Percentiles rank a stretch among this genome's conserved stretches.
Evolutionary conservation across 2,113 vertebrate genomes (phyloP).

Genomic region (Tamias sibiricus): DNA sequence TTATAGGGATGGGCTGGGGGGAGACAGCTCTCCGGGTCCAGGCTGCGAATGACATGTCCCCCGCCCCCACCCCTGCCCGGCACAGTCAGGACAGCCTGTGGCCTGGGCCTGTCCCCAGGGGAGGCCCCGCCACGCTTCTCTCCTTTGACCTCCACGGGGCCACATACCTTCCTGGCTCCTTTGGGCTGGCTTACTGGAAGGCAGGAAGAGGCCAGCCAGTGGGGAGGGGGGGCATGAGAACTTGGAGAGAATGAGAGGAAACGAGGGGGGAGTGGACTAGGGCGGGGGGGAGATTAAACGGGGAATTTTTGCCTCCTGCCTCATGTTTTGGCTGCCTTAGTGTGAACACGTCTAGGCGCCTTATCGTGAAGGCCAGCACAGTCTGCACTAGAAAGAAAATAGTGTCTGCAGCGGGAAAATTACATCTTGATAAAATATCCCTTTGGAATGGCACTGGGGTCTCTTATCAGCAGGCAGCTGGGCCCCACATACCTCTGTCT

Average conservation of each 20-base stretch:
- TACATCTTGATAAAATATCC: constrained; percentile 83
- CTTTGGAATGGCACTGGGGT: constrained; percentile 81
- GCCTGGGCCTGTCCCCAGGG: constrained; percentile 20
- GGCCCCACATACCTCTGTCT: constrained; percentile 59
- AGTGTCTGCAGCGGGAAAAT: constrained; percentile 80
- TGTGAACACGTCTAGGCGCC: constrained; percentile 88
- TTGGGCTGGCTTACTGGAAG: constrained; percentile 70
- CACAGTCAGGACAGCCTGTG: not conserved
- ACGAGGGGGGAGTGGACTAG: constrained; percentile 78
- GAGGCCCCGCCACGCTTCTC: not conserved
- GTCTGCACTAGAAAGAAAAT: constrained; percentile 87
- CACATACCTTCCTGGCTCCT: constrained; percentile 67
- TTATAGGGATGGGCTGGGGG: not conserved
- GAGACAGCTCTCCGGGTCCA: not conserved
- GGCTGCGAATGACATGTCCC: not conserved
- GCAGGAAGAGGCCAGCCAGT: constrained; percentile 85
- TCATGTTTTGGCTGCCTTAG: constrained; percentile 87
- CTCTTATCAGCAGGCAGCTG: constrained; percentile 78
- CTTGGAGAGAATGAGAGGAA: constrained; percentile 90
- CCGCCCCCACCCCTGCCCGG: not conserved
- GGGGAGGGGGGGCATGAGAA: constrained; percentile 82
- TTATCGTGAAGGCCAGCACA: constrained; percentile 87
- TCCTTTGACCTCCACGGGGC: constrained; percentile 63
- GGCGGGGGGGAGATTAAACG: constrained; percentile 69
- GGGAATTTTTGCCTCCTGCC: constrained; percentile 85